These are phyloP conservation scores for Mormoops blainvillei DNA, from an alignment of 2,113 vertebrate genomes.

Conservation along the genomic window DNA sequence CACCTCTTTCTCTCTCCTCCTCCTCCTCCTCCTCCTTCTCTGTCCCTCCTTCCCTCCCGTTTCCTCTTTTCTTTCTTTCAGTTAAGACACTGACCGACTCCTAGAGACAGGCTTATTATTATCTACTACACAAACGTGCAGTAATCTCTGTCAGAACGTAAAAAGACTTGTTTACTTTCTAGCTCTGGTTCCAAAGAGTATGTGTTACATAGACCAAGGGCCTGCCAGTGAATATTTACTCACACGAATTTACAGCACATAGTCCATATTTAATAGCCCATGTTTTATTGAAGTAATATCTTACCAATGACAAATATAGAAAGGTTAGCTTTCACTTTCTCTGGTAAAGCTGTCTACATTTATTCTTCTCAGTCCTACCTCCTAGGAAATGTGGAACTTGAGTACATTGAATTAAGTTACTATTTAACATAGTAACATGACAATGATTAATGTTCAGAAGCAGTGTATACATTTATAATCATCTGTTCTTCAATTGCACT, in stretches of 20 bases:
- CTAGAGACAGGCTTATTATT: not conserved
- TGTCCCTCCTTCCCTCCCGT: no score
- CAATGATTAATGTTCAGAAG: not conserved
- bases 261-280: not conserved
- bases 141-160: not conserved
- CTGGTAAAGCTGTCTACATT: not conserved
- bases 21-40: fast-evolving
- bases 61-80: not conserved
- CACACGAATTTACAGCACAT: not conserved
- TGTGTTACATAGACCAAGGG: fast-evolving
- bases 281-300: not conserved
- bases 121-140: not conserved
- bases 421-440: not conserved
- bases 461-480: not conserved
- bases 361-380: not conserved
- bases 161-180: not conserved
- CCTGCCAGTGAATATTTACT: not conserved
- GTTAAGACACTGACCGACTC: not conserved
- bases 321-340: not conserved
- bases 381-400: not conserved
- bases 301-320: not conserved
- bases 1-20: not conserved
- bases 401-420: not conserved
- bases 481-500: not conserved
- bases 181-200: not conserved